Evolutionary conservation across 2,888 invertebrate species (phyloP), one percentile per base, ranked within the genome.

Genomic region (Tipula confusa): DNA sequence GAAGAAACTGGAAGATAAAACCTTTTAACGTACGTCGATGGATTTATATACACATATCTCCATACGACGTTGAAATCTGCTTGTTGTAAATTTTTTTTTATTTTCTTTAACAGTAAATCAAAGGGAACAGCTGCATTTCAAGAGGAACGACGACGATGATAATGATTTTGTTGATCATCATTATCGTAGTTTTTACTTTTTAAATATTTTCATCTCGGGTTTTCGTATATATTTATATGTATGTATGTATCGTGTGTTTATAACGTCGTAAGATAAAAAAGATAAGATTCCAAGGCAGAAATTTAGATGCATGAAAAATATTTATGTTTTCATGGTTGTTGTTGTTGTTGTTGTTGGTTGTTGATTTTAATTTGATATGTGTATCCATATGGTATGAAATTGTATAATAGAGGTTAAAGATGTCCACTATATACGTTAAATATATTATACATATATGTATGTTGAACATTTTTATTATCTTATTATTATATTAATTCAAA

Each of bases 131-230:
- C 64, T 64, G 64, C 64, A 64, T 24, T 64, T 64, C 64, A 64
- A 64, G 64, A 64, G 64, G 64, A 64, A 64, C 64, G 24, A 64
- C 64, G 64, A 64, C 64, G 64, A 64, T 64, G 64, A 64, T 64
- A 64, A 64, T 64, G 64, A 64, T 64, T 64, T 64, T 64, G 24
- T 64, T 64, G 64, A 64, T 64, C 64, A 64, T 64, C 64, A 64
- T 64, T 64, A 64, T 64, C 64, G 64, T 64, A 64, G 18, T 43
- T 64, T 64, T 64, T 64, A 64, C 64, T 64, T 64, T 43, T 64
- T 18, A 64, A 64, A 64, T 64, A 48, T 64, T 64, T 64, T 64
- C 64, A 24, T 33, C n/a, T 64, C 64, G 64, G 7, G 1, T 43
- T 43, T 43, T 43, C 15, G n/a, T n/a, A n/a, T 36, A 36, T 36